Conservation (phyloP, 2,888 invertebrate species). For the Esperia sulphurella region DNA sequence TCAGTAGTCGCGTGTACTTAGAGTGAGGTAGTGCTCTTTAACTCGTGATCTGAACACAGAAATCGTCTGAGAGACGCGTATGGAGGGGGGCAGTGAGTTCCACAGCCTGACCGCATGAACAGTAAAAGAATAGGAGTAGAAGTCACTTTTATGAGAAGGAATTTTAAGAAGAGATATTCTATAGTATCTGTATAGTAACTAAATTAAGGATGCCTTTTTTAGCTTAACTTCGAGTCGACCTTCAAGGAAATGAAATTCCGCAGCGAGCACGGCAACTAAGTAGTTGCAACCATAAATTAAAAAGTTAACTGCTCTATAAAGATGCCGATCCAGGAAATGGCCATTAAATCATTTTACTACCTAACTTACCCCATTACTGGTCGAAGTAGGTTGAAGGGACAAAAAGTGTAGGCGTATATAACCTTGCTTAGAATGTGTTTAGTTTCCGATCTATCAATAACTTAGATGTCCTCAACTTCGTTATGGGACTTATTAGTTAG, state of each 20-base stretch:
- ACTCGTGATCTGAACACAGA: no score
- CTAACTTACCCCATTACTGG: conserved; percentile 44
- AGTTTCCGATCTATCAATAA: conserved; percentile 1
- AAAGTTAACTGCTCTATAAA: conserved; percentile 53
- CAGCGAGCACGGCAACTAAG: conserved; percentile 17
- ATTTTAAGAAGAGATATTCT: no score
- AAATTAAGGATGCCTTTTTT: neutral
- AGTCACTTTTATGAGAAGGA: no score
- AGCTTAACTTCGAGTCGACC: neutral
- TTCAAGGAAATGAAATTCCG: conserved; percentile 9
- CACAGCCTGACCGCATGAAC: no score
- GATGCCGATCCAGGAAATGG: conserved; percentile 31
- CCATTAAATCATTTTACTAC: conserved; percentile 53
- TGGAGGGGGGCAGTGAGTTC: no score
- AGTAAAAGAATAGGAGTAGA: no score
- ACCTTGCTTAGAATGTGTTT: neutral
- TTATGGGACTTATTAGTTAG: neutral
- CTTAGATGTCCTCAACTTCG: neutral
- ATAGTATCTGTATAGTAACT: neutral
- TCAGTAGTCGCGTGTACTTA: no score
- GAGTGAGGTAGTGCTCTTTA: no score
- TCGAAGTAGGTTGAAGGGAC: conserved; percentile 24
- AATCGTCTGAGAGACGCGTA: no score
- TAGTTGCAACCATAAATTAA: conserved; percentile 43
- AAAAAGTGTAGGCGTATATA: conserved; percentile 16